Evolutionary conservation across 23 tunicate species (phyloP).

Genomic region (Styela clava): DNA sequence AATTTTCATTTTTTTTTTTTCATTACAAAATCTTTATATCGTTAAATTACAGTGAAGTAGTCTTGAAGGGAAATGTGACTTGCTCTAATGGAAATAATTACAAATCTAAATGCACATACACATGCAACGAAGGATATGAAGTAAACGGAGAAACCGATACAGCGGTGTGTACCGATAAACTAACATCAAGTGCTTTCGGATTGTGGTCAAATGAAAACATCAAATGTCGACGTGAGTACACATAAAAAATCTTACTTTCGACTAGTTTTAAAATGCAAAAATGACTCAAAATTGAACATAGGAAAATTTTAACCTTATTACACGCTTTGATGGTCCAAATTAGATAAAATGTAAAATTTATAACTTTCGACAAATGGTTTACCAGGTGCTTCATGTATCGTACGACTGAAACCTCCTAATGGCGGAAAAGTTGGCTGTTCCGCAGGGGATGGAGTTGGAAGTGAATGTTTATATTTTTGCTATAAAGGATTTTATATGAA

Average conservation of each 20-base stretch:
- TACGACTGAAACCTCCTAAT: background rate
- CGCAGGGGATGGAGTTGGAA: constrained; percentile 8
- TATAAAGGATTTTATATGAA: constrained; percentile 4
- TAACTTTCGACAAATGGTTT: no score
- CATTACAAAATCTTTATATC: no score
- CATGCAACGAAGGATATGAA: constrained; percentile 9
- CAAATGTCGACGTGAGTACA: background rate
- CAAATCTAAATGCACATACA: constrained; percentile 4
- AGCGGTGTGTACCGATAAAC: constrained; percentile 1
- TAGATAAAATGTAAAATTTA: no score
- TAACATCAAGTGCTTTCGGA: constrained; percentile 7
- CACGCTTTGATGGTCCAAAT: no score
- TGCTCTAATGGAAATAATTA: background rate
- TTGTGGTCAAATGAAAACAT: background rate
- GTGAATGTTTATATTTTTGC: background rate
- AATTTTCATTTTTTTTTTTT: no score
- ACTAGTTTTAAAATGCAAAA: background rate
- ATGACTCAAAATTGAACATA: no score
- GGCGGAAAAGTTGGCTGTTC: background rate
- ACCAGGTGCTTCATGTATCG: background rate
- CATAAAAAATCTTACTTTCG: background rate
- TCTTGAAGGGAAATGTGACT: background rate
- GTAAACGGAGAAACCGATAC: background rate
- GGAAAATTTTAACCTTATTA: no score
- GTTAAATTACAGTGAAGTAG: background rate